Percentiles rank a stretch among this genome's conserved stretches.
phyloP scores from a whole-genome alignment of 2,888 invertebrate genomes.

The Ophion costatus region DNA sequence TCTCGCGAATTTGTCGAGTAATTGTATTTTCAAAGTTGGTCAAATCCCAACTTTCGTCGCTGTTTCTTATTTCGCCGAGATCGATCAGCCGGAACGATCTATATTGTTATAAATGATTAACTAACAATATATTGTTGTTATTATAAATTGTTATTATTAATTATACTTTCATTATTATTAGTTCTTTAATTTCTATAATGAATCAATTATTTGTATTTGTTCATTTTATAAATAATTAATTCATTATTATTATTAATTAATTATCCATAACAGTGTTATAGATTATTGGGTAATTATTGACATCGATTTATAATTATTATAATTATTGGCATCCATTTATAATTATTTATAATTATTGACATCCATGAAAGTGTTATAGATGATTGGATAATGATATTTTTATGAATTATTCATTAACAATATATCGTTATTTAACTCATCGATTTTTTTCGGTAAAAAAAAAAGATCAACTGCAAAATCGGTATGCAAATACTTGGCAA shows the following conservation, averaged over 20 bases:
- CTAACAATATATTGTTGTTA: too few relatives aligned
- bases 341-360: too few relatives aligned
- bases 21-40: conserved; percentile 86
- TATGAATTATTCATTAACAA: neutral
- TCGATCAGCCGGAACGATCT: conserved; percentile 88
- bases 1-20: conserved; percentile 87
- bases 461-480: neutral
- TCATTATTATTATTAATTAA: too few relatives aligned
- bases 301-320: too few relatives aligned
- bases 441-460: too few relatives aligned
- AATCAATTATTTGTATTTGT: neutral
- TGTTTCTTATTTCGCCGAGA: conserved; percentile 85
- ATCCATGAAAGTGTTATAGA: too few relatives aligned
- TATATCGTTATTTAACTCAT: neutral
- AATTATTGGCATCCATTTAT: too few relatives aligned
- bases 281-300: too few relatives aligned
- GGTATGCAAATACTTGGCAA: neutral
- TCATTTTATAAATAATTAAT: too few relatives aligned
- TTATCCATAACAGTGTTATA: too few relatives aligned
- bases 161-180: too few relatives aligned
- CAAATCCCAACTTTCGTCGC: conserved; percentile 88
- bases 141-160: too few relatives aligned
- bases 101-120: conserved; percentile 33
- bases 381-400: neutral
- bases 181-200: neutral